phyloP scores from a whole-genome alignment of 2,113 vertebrate genomes.

The Atherinomorus stipes region DNA sequence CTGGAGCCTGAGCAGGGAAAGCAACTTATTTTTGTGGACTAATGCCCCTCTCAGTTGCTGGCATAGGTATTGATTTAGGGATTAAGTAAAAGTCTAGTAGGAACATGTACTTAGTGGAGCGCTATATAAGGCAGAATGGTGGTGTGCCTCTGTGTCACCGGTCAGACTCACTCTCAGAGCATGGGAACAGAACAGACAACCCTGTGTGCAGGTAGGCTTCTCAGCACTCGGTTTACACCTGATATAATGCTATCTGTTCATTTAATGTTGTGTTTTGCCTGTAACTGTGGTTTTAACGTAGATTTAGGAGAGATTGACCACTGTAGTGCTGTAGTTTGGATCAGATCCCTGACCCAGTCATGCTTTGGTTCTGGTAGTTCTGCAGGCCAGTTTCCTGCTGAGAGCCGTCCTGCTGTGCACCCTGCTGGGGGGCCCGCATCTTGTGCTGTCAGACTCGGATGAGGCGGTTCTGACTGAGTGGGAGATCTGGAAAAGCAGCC shows the following conservation, averaged over 20 bases:
- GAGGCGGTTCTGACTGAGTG: constrained; percentile 68
- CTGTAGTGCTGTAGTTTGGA: not conserved
- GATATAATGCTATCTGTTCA: not conserved
- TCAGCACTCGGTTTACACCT: not conserved
- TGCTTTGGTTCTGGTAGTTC: constrained; percentile 29
- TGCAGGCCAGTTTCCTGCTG: constrained; percentile 49
- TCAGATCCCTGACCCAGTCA: not conserved
- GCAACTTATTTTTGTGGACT: constrained; percentile 76
- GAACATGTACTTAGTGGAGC: constrained; percentile 34
- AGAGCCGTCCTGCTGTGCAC: constrained; percentile 53
- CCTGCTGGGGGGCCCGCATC: constrained; percentile 55
- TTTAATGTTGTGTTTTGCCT: not conserved
- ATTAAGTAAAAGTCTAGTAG: constrained; percentile 55
- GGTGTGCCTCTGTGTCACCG: constrained; percentile 10
- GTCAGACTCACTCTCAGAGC: constrained; percentile 34
- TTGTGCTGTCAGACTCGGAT: constrained; percentile 73
- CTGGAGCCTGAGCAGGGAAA: constrained; percentile 46
- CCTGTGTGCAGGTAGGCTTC: constrained; percentile 59
- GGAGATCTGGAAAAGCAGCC: constrained; percentile 77
- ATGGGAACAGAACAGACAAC: constrained; percentile 61
- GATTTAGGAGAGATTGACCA: not conserved
- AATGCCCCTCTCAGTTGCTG: constrained; percentile 56
- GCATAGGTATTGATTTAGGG: constrained; percentile 59
- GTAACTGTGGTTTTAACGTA: not conserved
- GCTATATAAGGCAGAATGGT: constrained; percentile 61